These are phyloP conservation scores for Imbricaverruca yamaguchii DNA, from an alignment of 2,888 invertebrate genomes.

Conservation along the genomic window DNA sequence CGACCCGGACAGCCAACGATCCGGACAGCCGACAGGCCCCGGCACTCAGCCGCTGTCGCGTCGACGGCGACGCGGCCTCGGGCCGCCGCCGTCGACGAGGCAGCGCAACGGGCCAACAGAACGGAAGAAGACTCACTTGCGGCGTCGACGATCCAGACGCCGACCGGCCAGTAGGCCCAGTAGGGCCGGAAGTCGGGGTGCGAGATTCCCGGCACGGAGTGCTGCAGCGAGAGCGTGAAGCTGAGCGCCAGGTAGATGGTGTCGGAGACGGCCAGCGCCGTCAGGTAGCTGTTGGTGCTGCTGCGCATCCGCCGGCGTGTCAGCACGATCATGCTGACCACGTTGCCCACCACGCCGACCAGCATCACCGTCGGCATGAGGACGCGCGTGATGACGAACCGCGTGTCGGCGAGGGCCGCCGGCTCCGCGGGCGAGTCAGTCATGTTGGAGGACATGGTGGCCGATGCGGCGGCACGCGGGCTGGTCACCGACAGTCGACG, in stretches of 20 bases:
- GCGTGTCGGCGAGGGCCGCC: slow-evolving; percentile 24
- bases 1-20: no score
- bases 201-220: slow-evolving; percentile 50
- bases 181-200: slow-evolving; percentile 47
- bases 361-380: slow-evolving; percentile 56
- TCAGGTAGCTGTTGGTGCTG: slow-evolving; percentile 65
- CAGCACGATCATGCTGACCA: slow-evolving; percentile 49
- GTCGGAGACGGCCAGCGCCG: slow-evolving; percentile 63
- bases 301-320: slow-evolving; percentile 59
- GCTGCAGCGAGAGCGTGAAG: slow-evolving; percentile 54
- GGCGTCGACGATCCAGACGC: slow-evolving; percentile 58
- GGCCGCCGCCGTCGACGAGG: no score
- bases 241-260: slow-evolving; percentile 59
- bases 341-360: slow-evolving; percentile 61
- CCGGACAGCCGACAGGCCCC: no score
- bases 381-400: slow-evolving; percentile 49
- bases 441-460: no score
- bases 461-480: no score
- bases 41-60: background rate
- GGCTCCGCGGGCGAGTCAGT: background rate
- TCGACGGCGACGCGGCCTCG: no score
- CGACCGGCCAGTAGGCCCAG: slow-evolving; percentile 54
- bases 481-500: no score
- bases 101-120: no score
- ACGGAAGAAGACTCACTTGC: slow-evolving; percentile 49